A percentile compares a stretch with the other conserved stretches of the same genome.
Evolutionary conservation across 2,113 vertebrate genomes (phyloP).

Genomic region (Nanorana parkeri): DNA sequence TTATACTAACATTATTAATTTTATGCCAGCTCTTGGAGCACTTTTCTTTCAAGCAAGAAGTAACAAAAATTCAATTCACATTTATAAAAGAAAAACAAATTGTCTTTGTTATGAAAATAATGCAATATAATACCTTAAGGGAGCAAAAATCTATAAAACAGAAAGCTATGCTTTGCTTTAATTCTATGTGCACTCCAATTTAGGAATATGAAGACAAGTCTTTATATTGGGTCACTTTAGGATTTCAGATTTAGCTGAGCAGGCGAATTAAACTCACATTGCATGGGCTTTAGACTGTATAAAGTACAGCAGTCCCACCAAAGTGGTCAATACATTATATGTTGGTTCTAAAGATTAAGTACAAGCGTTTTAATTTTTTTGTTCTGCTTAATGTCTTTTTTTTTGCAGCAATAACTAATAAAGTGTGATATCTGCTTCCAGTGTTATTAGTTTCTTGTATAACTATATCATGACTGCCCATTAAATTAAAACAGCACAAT

Average conservation of each 20-base stretch:
- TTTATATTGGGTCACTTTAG: background rate
- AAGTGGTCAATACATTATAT: background rate
- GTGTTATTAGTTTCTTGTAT: background rate
- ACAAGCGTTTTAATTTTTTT: background rate
- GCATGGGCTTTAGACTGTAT: background rate
- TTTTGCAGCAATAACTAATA: background rate
- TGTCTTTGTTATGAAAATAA: background rate
- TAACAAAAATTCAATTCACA: background rate
- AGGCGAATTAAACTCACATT: conserved; percentile 3
- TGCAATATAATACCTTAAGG: background rate
- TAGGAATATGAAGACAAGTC: background rate
- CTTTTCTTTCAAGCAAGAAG: background rate
- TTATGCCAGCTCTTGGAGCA: background rate
- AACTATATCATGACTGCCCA: conserved; percentile 7
- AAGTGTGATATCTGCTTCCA: background rate
- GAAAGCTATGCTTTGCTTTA: background rate
- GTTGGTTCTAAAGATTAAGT: background rate
- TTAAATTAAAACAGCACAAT: conserved; percentile 8
- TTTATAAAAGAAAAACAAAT: background rate
- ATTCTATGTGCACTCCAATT: background rate
- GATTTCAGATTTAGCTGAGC: background rate
- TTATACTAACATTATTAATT: conserved; percentile 2
- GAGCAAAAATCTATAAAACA: background rate
- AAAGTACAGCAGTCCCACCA: background rate
- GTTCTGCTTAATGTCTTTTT: background rate